Evolutionary conservation across 2,888 invertebrate genomes (phyloP), one percentile per base, ranked within the genome.

Genomic region (Orthonevra nobilis): DNA sequence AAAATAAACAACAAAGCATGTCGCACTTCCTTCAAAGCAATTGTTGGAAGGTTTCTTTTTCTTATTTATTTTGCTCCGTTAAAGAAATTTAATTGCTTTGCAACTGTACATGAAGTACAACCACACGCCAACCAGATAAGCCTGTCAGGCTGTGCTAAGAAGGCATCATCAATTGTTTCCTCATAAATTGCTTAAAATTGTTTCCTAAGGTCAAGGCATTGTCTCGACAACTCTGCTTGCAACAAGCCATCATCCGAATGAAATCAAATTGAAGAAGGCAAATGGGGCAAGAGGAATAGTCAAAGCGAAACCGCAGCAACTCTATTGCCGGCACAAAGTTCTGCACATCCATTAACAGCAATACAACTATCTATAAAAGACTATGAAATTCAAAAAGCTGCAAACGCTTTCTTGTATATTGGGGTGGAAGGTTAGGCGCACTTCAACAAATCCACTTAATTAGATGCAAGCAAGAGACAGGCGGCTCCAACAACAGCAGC

Each of bases 21-120:
- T 77, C 77, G 77, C 72, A 77, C 77, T 77, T 77, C 77, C 77
- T 77, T 70, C 70, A 77, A 70, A 70, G 77, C 77, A 60, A 77
- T 77, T 70, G 64, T 77, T 77, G 70, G 64, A 64, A 52, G 60
- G 52, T 77, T 70, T 3, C 5, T 75, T 70, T 72, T 70, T 46
- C 75, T n/a, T n/a, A n/a, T n/a, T n/a, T n/a, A n/a, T n/a, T n/a
- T n/a, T n/a, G n/a, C n/a, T n/a, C n/a, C n/a, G 72, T 70, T 70
- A 66, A 77, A 70, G 72, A 77, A 77, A 70, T 77, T 64, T 70
- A 77, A 77, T 70, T 70, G 70, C 70, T 72, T 64, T 77, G 63
- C 63, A 42, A 56, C 46, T 64, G 50, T 58, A 60, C 70, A 63
- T 44, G 50, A 28, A 52, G 64, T 46, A 54, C n/a, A n/a, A n/a